These are phyloP conservation scores for Agrenia bidenticulata DNA, from an alignment of 2,888 invertebrate species.

Conservation along the genomic window DNA sequence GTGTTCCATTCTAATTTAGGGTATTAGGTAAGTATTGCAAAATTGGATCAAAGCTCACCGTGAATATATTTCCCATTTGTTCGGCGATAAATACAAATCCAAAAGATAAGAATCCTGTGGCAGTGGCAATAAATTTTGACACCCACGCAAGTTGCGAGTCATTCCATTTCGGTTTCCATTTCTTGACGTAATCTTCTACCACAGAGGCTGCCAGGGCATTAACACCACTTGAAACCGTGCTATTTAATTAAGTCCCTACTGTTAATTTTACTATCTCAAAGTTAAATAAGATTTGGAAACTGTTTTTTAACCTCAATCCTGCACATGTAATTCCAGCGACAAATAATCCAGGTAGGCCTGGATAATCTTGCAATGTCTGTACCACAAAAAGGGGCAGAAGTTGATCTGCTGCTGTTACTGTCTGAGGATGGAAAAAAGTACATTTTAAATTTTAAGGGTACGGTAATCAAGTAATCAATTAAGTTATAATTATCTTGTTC, in stretches of 20 bases:
- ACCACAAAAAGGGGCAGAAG: slow-evolving; percentile 88
- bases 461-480: not conserved
- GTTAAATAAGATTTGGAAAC: not conserved
- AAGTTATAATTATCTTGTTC: not conserved
- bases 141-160: slow-evolving; percentile 67
- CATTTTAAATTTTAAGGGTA: not conserved
- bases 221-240: slow-evolving; percentile 92
- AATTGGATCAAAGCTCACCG: slow-evolving; percentile 24
- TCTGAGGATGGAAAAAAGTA: slow-evolving; percentile 55
- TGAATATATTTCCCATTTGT: slow-evolving; percentile 60
- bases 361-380: slow-evolving; percentile 71
- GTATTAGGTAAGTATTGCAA: too few species aligned
- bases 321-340: slow-evolving; percentile 69
- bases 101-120: slow-evolving; percentile 74
- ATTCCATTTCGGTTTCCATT: slow-evolving; percentile 49
- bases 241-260: slow-evolving; percentile 58
- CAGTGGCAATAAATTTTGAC: slow-evolving; percentile 65
- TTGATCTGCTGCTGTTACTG: slow-evolving; percentile 74
- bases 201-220: slow-evolving; percentile 90
- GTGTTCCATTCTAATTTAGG: not conserved
- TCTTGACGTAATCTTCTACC: slow-evolving; percentile 75
- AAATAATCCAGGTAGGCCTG: slow-evolving; percentile 85
- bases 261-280: slow-evolving; percentile 52
- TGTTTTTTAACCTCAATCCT: slow-evolving; percentile 42
- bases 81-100: slow-evolving; percentile 84